phyloP scores from a whole-genome alignment of 2,888 invertebrate genomes.

The Acheta domesticus region DNA sequence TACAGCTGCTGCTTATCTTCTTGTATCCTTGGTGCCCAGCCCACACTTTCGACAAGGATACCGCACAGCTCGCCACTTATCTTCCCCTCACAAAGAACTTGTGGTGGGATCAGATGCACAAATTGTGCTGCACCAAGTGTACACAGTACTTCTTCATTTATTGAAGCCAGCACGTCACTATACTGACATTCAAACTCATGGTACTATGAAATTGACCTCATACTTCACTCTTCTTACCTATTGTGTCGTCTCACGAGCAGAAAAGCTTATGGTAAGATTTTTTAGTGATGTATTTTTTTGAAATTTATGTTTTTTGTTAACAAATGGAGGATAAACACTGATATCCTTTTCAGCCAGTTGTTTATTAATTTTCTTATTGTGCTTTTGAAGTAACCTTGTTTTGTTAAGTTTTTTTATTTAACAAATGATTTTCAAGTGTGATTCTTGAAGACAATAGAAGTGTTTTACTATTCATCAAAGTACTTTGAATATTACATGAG shows the following conservation, averaged over 20 bases:
- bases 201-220: slow-evolving; percentile 86
- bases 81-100: slow-evolving; percentile 48
- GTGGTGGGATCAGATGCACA: slow-evolving; percentile 57
- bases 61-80: slow-evolving; percentile 57
- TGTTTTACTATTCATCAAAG: not conserved
- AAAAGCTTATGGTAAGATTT: slow-evolving; percentile 80
- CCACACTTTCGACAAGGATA: slow-evolving; percentile 87
- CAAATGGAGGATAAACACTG: not conserved
- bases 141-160: slow-evolving; percentile 69
- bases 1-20: slow-evolving; percentile 78
- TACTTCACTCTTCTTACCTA: slow-evolving; percentile 91
- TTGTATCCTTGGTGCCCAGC: slow-evolving; percentile 88
- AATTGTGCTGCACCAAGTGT: slow-evolving; percentile 62
- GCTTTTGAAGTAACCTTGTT: not conserved
- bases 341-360: not conserved
- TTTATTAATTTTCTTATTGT: not conserved
- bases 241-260: slow-evolving; percentile 83
- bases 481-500: not conserved
- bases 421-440: no score
- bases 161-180: slow-evolving; percentile 81
- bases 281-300: no score
- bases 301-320: not conserved
- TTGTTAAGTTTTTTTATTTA: no score
- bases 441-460: no score
- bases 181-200: slow-evolving; percentile 80